Evolutionary conservation across 2,113 vertebrate genomes (phyloP), one percentile per base, ranked within the genome.

Genomic region (Ariopsis seemanni): DNA sequence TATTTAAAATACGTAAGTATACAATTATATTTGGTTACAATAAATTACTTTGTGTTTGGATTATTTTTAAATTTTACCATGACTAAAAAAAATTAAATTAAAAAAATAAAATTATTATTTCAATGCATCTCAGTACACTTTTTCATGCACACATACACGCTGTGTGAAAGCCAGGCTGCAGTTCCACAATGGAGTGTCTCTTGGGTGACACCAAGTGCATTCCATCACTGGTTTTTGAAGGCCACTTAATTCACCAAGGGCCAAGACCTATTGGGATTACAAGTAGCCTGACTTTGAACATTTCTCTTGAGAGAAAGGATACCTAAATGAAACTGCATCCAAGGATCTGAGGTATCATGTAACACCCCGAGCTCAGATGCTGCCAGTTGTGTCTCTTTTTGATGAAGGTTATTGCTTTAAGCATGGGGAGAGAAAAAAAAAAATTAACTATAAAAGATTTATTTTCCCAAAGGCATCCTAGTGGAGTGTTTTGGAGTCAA

Each of bases 341-440:
- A 30, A 82, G 57, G 57, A 62, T 62, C 57, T 27, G 11, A 30
- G 30, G 30, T 82, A 18, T 42, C 57, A 25, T 82, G 57, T 82
- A 82, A 82, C 0, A 58, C 79, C 57, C 57, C 1, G 0, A 82
- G 79, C 79, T 82, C 30, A 25, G 20, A 60, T 62, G 30, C 18
- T 62, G 30, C 79, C 55, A 22, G 15, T 60, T 81, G 18, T 42
- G 30, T 42, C 18, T 48, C 0, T 25, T 62, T 82, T 62, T 62
- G 79, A 82, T 62, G 57, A 5, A 48, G 79, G 79, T 62, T 82
- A 82, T 62, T 48, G 79, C 79, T 82, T 82, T 82, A 62, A 82
- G 79, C 18, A 22, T 1, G 18, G 57, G 10, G 9, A 0, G 9
- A 22, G 2, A 1, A 30, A 18, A 34, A 30, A 34, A n/a, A 34